Percentiles rank a stretch among this genome's conserved stretches.
Evolutionary conservation across 2,888 invertebrate genomes (phyloP).

Genomic region (Nemotelus pantherinus): DNA sequence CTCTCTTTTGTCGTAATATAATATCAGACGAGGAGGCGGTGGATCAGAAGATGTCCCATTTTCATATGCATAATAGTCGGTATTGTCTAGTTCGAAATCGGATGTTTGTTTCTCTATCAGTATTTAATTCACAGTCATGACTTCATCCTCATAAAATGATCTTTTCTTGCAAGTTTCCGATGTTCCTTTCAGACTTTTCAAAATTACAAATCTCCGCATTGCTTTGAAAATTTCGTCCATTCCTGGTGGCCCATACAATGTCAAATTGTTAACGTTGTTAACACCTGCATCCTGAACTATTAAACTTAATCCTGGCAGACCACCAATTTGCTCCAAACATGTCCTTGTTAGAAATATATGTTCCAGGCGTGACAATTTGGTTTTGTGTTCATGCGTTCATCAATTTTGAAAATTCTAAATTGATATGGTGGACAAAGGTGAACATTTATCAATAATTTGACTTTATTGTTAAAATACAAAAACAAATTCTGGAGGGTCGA

Average conservation of each 20-base stretch:
- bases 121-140: slow-evolving; percentile 79
- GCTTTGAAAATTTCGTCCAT: slow-evolving; percentile 74
- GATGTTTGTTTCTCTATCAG: slow-evolving; percentile 58
- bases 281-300: slow-evolving; percentile 85
- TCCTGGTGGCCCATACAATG: slow-evolving; percentile 85
- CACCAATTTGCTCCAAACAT: slow-evolving; percentile 87
- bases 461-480: no score
- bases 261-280: slow-evolving; percentile 72
- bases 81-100: slow-evolving; percentile 65
- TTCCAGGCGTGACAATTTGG: slow-evolving; percentile 80
- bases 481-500: no score
- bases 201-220: slow-evolving; percentile 78
- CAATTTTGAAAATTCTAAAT: slow-evolving; percentile 58
- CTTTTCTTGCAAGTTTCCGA: slow-evolving; percentile 69
- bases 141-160: slow-evolving; percentile 74
- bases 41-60: slow-evolving; percentile 39
- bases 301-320: slow-evolving; percentile 84
- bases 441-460: no score
- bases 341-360: slow-evolving; percentile 89
- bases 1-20: slow-evolving; percentile 36
- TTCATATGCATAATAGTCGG: slow-evolving; percentile 75
- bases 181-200: slow-evolving; percentile 75
- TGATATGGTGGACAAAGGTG: no score
- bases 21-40: neutral
- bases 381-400: slow-evolving; percentile 85